A percentile compares a stretch with the other conserved stretches of the same genome.
phyloP scores from a whole-genome alignment of 1,140 invertebrate species.

The Lordiphosa clarofinis region DNA sequence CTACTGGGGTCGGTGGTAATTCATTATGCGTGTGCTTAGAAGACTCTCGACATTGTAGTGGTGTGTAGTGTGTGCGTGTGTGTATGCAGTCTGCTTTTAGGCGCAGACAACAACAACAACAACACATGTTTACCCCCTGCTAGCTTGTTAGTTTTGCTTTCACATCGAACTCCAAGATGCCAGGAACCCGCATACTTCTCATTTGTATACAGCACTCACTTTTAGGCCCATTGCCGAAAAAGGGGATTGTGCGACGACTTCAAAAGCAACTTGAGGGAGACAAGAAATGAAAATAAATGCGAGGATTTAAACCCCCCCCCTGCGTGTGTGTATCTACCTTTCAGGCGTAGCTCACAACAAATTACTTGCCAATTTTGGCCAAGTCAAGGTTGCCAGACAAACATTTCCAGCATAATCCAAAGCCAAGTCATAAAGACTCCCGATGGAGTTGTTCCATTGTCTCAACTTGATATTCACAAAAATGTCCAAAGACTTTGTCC shows the following conservation, averaged over 20 bases:
- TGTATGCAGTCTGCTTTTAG: constrained; percentile 51
- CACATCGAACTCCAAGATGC: constrained; percentile 67
- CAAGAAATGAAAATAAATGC: constrained; percentile 59
- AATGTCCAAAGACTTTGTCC: constrained; percentile 48
- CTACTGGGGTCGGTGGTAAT: constrained; percentile 53
- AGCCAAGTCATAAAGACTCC: constrained; percentile 36
- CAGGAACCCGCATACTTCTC: constrained; percentile 64
- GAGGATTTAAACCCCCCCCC: constrained; percentile 55
- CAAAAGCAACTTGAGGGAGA: constrained; percentile 46
- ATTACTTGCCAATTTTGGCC: constrained; percentile 53
- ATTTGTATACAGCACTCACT: constrained; percentile 28
- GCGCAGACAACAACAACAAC: constrained; percentile 40
- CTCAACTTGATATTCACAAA: constrained; percentile 42
- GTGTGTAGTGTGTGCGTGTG: constrained; percentile 12
- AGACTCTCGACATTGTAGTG: constrained; percentile 60
- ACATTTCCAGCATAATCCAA: constrained; percentile 17
- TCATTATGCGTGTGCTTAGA: constrained; percentile 77
- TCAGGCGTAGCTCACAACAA: constrained; percentile 68
- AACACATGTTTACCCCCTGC: constrained; percentile 20
- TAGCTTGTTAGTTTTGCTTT: constrained; percentile 39
- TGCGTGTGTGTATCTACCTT: constrained; percentile 13
- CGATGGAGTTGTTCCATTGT: constrained; percentile 50
- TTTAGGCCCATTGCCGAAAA: constrained; percentile 45
- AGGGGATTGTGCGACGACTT: constrained; percentile 59
- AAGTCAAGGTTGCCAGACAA: constrained; percentile 61